Evolutionary conservation across 2,113 vertebrate species (phyloP), one percentile per base, ranked within the genome.

Genomic region (Tyto alba): DNA sequence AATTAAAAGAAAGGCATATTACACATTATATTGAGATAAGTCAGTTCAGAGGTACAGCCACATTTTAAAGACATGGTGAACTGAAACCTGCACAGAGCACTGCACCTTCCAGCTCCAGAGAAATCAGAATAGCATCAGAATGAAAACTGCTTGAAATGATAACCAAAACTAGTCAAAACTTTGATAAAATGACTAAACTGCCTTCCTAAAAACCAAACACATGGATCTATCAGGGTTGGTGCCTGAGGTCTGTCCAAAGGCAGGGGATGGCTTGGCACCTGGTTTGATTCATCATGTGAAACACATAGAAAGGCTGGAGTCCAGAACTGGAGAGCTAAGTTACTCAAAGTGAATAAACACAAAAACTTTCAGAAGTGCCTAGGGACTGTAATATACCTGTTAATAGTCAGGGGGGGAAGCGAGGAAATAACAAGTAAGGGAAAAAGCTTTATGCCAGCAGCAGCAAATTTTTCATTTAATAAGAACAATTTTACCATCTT

Each of bases 71-170:
- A 36, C 29, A 4, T 0, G 0, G 32, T 5, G 41, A 75, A 34
- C 30, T 11, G 60, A 26, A 62, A 18, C 0, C 1, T 15, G 41
- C n/a, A 25, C 1, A 1, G 74, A 55, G 19, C 60, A 7, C 56
- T 27, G 48, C 48, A 68, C 8, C 71, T 38, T 40, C 47, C 59
- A 52, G 55, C 60, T 32, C 45, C 55, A 56, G 15, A 62, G 48
- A 48, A 38, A 48, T 12, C 9, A 30, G 41, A 71, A 43, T 5
- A 48, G 48, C 78, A 34, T 84, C 81, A 64, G n/a, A 52, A 29
- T 12, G 11, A 74, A 19, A 78, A 27, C 38, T 22, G 36, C 56
- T 16, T 11, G 67, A 45, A 30, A 45, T 43, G 7, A 32, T 4
- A 2, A 32, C n/a, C 48, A 80, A 86, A 38, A 36, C 10, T 71